These are phyloP conservation scores for Brevimyrus niger DNA, from an alignment of 2,113 vertebrate species.

Conservation along the genomic window DNA sequence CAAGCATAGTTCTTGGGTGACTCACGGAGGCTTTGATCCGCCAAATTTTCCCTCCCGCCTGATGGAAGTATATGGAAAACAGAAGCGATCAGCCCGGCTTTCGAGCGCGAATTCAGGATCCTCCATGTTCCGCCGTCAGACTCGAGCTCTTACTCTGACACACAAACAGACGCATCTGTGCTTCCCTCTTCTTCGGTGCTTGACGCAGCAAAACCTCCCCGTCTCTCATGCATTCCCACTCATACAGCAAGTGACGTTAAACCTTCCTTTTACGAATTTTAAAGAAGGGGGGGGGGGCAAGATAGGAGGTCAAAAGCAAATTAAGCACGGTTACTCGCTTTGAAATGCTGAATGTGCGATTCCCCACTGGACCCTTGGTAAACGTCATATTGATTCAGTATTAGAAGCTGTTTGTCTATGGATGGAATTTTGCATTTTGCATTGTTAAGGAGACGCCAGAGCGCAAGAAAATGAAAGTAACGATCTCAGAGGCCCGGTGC, in stretches of 20 bases:
- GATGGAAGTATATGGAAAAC: not conserved
- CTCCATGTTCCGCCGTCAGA: not conserved
- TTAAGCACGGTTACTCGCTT: not conserved
- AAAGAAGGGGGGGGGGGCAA: not conserved
- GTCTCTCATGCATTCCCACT: not conserved
- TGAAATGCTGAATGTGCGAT: not conserved
- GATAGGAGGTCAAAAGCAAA: not conserved
- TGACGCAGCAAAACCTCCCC: not conserved
- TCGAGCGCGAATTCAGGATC: not conserved
- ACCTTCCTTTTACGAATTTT: not conserved
- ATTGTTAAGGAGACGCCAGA: not conserved
- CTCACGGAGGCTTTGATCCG: not conserved
- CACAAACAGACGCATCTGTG: not conserved
- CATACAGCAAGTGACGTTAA: not conserved
- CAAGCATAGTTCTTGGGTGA: conserved; percentile 46
- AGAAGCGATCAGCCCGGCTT: not conserved
- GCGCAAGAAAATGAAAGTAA: not conserved
- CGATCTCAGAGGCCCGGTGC: not conserved
- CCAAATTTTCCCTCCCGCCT: conserved; percentile 3
- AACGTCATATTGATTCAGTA: not conserved
- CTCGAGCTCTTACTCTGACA: not conserved
- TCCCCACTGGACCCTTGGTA: not conserved
- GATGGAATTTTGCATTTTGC: not conserved
- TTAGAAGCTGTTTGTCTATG: not conserved
- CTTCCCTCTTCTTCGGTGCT: not conserved